Evolutionary conservation across 2,888 invertebrate genomes (phyloP).

Genomic region (Tromatobia lineatoria): DNA sequence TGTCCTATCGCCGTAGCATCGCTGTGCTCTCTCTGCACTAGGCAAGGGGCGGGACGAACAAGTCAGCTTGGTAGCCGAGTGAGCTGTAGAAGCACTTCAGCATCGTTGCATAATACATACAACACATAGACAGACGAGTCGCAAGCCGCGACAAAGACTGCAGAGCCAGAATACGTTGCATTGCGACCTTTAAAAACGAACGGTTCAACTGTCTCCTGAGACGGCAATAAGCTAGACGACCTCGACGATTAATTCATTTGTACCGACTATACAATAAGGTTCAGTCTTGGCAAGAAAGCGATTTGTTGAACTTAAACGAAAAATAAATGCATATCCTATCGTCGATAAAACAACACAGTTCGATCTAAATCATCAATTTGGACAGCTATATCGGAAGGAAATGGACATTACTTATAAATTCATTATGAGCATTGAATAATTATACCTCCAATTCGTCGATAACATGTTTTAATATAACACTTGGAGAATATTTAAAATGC

Average conservation of each 20-base stretch:
- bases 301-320: not conserved
- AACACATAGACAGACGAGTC: constrained; percentile 59
- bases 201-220: constrained; percentile 42
- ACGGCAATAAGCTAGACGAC: constrained; percentile 30
- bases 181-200: constrained; percentile 57
- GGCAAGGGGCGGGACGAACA: constrained; percentile 35
- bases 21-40: constrained; percentile 9
- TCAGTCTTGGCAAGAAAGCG: not conserved
- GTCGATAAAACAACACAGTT: not conserved
- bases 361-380: not conserved
- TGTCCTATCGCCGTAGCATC: not conserved
- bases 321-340: not conserved
- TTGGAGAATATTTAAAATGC: no score
- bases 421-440: no score
- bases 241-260: constrained; percentile 52
- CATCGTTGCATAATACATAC: constrained; percentile 77
- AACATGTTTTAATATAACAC: no score
- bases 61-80: constrained; percentile 63
- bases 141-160: constrained; percentile 36
- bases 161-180: constrained; percentile 26
- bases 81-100: constrained; percentile 72
- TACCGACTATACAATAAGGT: constrained; percentile 21
- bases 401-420: no score
- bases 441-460: no score
- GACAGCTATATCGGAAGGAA: no score